Evolutionary conservation across 2,113 vertebrate genomes (phyloP).

Genomic region (Myxocyprinus asiaticus): DNA sequence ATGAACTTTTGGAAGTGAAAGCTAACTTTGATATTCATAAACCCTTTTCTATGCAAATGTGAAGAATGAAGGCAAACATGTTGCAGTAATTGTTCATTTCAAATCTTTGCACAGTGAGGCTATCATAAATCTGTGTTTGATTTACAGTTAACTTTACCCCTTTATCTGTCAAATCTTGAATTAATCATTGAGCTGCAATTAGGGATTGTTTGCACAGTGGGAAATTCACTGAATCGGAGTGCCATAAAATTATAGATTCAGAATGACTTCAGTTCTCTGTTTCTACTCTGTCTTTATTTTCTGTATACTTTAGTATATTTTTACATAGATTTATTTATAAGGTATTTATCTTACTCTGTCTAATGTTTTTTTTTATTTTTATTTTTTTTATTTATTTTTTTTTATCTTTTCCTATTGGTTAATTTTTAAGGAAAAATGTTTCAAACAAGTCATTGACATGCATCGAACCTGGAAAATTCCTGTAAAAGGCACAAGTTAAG

Average conservation of each 20-base stretch:
- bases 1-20: slow-evolving; percentile 23
- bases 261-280: background rate
- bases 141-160: slow-evolving; percentile 7
- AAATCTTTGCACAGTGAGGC: slow-evolving; percentile 21
- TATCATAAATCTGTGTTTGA: background rate
- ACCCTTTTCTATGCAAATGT: slow-evolving; percentile 30
- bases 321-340: too few species aligned
- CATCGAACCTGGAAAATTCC: too few species aligned
- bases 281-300: background rate
- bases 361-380: too few species aligned
- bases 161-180: slow-evolving; percentile 25
- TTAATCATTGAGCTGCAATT: slow-evolving; percentile 66
- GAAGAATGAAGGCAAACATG: slow-evolving; percentile 20
- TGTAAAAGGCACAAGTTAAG: too few species aligned
- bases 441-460: too few species aligned
- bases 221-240: slow-evolving; percentile 19
- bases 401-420: too few species aligned
- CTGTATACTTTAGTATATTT: too few species aligned
- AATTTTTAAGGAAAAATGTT: too few species aligned
- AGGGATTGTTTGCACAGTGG: slow-evolving; percentile 67
- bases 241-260: background rate
- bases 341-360: too few species aligned
- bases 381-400: too few species aligned
- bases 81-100: slow-evolving; percentile 10
- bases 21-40: slow-evolving; percentile 23